A percentile compares a stretch with the other conserved stretches of the same genome.
phyloP scores from a whole-genome alignment of 2,888 invertebrate species.

The Calephelis perditalis region DNA sequence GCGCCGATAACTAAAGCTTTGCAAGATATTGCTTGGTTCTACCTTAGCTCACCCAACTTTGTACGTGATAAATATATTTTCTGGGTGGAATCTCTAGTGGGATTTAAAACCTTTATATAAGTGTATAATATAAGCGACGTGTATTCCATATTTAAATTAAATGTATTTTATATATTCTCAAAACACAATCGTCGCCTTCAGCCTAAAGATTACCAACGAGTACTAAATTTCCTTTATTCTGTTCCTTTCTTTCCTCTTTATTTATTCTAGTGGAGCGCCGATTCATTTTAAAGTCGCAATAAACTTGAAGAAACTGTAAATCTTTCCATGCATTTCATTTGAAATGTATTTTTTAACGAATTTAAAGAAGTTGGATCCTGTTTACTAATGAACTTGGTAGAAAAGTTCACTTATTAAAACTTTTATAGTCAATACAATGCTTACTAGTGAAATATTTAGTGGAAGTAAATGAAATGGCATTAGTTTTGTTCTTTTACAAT shows the following conservation, averaged over 20 bases:
- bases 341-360: conserved; percentile 24
- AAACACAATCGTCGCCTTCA: conserved; percentile 42
- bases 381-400: background rate
- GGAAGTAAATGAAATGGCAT: too few species aligned
- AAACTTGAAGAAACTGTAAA: conserved; percentile 29
- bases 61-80: conserved; percentile 65
- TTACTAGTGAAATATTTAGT: background rate
- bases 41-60: conserved; percentile 14
- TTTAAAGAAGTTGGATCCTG: conserved; percentile 15
- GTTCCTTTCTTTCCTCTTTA: conserved; percentile 43
- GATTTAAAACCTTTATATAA: too few species aligned
- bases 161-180: background rate
- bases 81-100: conserved; percentile 19
- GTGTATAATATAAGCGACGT: too few species aligned
- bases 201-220: conserved; percentile 48
- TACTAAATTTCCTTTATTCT: conserved; percentile 63
- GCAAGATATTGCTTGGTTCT: conserved; percentile 45
- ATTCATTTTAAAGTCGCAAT: conserved; percentile 31
- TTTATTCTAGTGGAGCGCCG: conserved; percentile 39
- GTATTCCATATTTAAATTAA: too few species aligned
- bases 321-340: conserved; percentile 26
- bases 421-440: background rate
- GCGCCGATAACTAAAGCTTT: conserved; percentile 49
- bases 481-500: too few species aligned
- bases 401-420: conserved; percentile 5